These are phyloP conservation scores for Microplitis mediator DNA, from an alignment of 1,140 invertebrate genomes.

Conservation along the genomic window DNA sequence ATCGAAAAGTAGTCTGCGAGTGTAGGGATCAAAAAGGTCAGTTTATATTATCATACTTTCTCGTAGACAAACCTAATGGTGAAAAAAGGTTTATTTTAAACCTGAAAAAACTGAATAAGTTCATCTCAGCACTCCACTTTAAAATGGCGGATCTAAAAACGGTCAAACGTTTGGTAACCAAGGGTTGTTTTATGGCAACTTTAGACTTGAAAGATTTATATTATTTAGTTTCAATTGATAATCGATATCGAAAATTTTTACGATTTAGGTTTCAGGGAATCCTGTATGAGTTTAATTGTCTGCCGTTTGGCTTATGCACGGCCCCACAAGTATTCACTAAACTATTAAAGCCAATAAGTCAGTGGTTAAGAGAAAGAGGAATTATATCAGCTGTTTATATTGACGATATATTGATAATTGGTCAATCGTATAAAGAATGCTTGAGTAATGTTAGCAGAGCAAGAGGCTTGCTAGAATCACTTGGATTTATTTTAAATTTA, in stretches of 20 bases:
- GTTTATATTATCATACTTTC: constrained; percentile 6
- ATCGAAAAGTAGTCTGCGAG: neutral
- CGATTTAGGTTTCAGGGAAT: neutral
- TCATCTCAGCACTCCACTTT: neutral
- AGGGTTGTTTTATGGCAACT: neutral
- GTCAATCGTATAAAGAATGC: neutral
- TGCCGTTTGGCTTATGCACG: constrained; percentile 5
- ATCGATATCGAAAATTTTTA: neutral
- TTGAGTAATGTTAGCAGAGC: neutral
- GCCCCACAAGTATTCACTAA: constrained; percentile 10
- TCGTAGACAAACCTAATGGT: constrained; percentile 1
- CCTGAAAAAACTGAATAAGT: neutral
- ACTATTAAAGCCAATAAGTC: neutral
- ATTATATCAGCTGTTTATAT: constrained; percentile 1
- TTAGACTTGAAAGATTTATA: constrained; percentile 1
- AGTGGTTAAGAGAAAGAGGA: neutral
- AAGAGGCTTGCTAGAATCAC: no score
- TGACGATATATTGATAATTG: neutral
- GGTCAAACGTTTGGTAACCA: neutral
- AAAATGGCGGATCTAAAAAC: neutral
- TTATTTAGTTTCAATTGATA: neutral
- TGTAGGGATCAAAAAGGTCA: neutral
- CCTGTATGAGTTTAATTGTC: neutral
- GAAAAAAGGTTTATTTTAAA: constrained; percentile 1
- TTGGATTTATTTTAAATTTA: no score